phyloP scores from a whole-genome alignment of 1,140 invertebrate genomes.

The Epicauta chinensis region DNA sequence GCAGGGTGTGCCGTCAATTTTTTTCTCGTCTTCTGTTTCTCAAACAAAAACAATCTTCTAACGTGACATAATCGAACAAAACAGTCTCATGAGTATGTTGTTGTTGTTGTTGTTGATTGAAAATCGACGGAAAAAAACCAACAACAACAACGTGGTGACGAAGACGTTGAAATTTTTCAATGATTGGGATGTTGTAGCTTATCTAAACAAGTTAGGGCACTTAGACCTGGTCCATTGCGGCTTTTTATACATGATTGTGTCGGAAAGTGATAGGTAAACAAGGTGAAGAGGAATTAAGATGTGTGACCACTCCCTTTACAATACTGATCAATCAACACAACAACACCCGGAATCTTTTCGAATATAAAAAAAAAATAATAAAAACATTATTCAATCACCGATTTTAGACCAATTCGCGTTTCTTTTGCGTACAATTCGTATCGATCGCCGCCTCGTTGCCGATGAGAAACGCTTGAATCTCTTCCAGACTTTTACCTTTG shows the following conservation, averaged over 20 bases:
- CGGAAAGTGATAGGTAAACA: slow-evolving; percentile 20
- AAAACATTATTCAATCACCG: no score
- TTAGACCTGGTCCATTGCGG: slow-evolving; percentile 17
- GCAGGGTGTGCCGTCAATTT: no score
- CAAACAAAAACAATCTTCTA: no score
- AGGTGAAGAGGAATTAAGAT: slow-evolving; percentile 27
- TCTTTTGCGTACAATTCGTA: no score
- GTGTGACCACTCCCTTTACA: slow-evolving; percentile 29
- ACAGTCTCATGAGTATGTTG: no score
- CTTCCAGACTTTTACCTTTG: slow-evolving; percentile 67
- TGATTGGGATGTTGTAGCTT: slow-evolving; percentile 7
- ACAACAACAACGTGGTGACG: no score
- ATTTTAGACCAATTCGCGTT: no score
- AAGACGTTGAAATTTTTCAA: no score
- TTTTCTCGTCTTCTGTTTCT: no score
- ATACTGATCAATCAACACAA: slow-evolving; percentile 25
- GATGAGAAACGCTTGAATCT: slow-evolving; percentile 35
- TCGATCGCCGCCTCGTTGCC: slow-evolving; percentile 9
- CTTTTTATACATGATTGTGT: slow-evolving; percentile 9
- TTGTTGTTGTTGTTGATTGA: no score
- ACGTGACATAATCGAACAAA: no score
- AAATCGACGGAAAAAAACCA: no score
- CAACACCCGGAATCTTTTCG: slow-evolving; percentile 20
- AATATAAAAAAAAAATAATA: not conserved
- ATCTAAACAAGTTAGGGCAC: slow-evolving; percentile 33